Percentiles rank a stretch among this genome's conserved stretches.
phyloP scores from a whole-genome alignment of 1,140 invertebrate species.

The Drosophila funebris region DNA sequence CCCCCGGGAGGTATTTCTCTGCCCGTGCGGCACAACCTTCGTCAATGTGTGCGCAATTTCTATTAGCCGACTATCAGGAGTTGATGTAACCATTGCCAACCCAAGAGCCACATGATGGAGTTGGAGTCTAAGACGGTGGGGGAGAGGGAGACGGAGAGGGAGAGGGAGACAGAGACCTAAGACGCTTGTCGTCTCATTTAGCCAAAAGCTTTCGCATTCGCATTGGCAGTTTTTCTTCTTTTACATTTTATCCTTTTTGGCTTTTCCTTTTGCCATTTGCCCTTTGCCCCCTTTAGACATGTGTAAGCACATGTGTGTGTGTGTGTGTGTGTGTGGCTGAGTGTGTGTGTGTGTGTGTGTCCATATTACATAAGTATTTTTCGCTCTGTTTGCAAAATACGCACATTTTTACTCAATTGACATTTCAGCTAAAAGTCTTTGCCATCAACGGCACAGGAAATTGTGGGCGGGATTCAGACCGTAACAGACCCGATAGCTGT shows the following conservation, averaged over 20 bases:
- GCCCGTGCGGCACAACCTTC: not conserved
- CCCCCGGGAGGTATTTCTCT: constrained; percentile 32
- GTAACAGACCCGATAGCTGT: not conserved
- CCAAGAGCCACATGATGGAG: no score
- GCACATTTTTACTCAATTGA: constrained; percentile 58
- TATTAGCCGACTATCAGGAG: constrained; percentile 42
- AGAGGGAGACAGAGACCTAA: not conserved
- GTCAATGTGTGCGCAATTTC: constrained; percentile 41
- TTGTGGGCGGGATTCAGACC: constrained; percentile 29
- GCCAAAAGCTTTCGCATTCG: constrained; percentile 47
- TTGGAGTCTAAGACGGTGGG: not conserved
- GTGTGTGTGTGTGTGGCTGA: no score
- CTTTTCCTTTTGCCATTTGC: constrained; percentile 1
- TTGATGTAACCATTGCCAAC: constrained; percentile 19
- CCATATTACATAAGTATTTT: constrained; percentile 37
- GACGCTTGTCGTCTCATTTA: constrained; percentile 33
- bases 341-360: constrained; percentile 9
- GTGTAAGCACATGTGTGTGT: constrained; percentile 2
- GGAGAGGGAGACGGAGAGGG: not conserved
- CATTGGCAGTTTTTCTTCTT: constrained; percentile 13
- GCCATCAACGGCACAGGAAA: constrained; percentile 29
- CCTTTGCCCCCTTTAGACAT: not conserved
- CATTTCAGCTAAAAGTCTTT: constrained; percentile 53
- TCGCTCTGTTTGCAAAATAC: constrained; percentile 52
- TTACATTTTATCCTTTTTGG: constrained; percentile 14